Percentiles rank a stretch among this genome's conserved stretches.
Evolutionary conservation across 2,797 vertebrate species (phyloP).

Genomic region (Fistularia commersonii): DNA sequence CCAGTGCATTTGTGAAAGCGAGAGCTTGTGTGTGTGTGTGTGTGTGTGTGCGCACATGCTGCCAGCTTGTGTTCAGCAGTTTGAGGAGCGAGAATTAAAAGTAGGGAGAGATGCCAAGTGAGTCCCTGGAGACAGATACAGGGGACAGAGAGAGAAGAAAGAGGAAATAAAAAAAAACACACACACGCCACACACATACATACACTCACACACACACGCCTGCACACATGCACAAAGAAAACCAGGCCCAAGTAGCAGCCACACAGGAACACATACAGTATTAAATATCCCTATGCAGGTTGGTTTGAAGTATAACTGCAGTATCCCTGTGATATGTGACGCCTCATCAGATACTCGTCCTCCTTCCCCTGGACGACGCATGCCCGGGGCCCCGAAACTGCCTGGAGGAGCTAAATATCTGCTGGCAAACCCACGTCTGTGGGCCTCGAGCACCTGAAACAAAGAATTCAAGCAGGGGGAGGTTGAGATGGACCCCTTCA

Average conservation of each 20-base stretch:
- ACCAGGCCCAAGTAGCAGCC: constrained; percentile 8
- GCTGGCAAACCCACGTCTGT: too few species aligned
- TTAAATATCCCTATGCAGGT: too few species aligned
- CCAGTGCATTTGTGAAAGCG: constrained; percentile 31
- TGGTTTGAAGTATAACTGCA: too few species aligned
- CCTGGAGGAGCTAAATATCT: too few species aligned
- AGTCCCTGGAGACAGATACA: constrained; percentile 70
- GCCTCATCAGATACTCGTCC: too few species aligned
- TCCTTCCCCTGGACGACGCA: too few species aligned
- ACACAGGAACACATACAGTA: too few species aligned
- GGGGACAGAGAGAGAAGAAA: constrained; percentile 70
- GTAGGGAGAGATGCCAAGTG: constrained; percentile 72
- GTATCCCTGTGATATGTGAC: too few species aligned
- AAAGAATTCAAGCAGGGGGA: not conserved
- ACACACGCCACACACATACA: constrained; percentile 14
- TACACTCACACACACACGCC: constrained; percentile 2
- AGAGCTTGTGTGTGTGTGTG: constrained; percentile 14
- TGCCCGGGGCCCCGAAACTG: too few species aligned
- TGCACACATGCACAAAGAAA: constrained; percentile 7
- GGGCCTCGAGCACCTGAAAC: too few species aligned
- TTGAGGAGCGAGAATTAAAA: constrained; percentile 73
- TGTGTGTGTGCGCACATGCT: constrained; percentile 17
- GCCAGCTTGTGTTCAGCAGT: constrained; percentile 71
- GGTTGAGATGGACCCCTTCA: not conserved
- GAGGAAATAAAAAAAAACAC: constrained; percentile 61